Base-by-base conservation (phyloP, 1,140 invertebrate species). In the Limonius californicus region DNA sequence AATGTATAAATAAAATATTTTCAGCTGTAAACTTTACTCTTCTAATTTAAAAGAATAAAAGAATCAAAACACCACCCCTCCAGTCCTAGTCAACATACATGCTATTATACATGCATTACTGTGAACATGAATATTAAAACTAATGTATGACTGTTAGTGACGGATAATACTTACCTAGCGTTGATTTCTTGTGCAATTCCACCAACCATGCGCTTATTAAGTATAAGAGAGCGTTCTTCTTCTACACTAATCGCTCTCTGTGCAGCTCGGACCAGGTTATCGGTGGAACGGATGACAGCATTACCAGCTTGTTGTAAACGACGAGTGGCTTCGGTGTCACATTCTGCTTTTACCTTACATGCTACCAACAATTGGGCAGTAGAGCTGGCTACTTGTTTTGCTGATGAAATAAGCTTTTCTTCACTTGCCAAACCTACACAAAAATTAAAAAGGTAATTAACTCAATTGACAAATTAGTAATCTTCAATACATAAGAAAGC, bases 351-450 rank as follows among this genome's bases (percentile, higher is more conserved):
- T 20, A 86, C 94, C 82, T 98, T 98, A 78, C 97, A 99, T 1
- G 97, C 97, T 19, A 99, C 95, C 16, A 99, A 78, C 43, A 99
- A 79, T 71, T 98, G 96, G 1, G 97, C 97, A 0, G 97, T 99
- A 0, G 94, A 97, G 20, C 92, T 92, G 1, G 97, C 96, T 0
- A 99, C 97, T 79, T 95, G 96, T 75, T 99, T 96, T 3, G 97
- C 96, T 42, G 94, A 91, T 0, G 95, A 95, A 60, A 99, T 97
- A 0, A 99, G 82, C 74, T 97, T 92, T 75, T 99, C 97, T 79
- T 99, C 97, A 14, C 91, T 73, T 89, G 58, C 91, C 88, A 55
- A 92, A n/a, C 71, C 71, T 72, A 19, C 16, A 62, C 16, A 55
- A 56, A 56, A 27, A 2, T n/a, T 21, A 18, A 54, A 19, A 54